Base-by-base conservation (phyloP, 1,140 invertebrate species). In the Drosophila sturtevanti region DNA sequence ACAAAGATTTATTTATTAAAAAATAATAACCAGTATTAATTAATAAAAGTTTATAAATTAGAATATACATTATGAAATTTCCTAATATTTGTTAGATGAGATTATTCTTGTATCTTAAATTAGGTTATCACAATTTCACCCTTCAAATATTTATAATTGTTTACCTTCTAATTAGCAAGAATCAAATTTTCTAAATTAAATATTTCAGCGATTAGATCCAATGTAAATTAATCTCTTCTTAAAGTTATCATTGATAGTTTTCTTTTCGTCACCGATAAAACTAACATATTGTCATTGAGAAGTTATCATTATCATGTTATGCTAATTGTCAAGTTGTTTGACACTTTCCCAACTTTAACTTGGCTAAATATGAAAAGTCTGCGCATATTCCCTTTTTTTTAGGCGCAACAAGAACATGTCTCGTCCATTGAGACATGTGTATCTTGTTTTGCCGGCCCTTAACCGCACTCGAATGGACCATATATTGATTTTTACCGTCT, bases 361-460 rank as follows among this genome's bases (percentile, higher is more conserved):
- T 14, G n/a, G 61, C 31, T 34, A 52, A 35, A 61, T 60, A 31
- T 14, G 0, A 9, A 54, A 11, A 22, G 0, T 35, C 24, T 74
- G 72, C 72, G 72, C 72, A 74, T 74, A 71, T 31, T 7, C 69
- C 35, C 22, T 27, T 31, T 21, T 21, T 0, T 1, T 41, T 34
- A 75, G 72, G 72, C 64, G 72, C 72, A 75, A 75, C 72, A 75
- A 75, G 72, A 75, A 75, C 14, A 58, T 16, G 21, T 24, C 27
- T 59, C 41, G 27, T 21, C 63, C 55, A 31, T 65, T 71, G 68
- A 48, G 41, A 21, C 41, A 44, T 44, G 16, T 44, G 37, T 22
- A 27, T 18, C 48, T 60, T 22, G 27, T 22, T 21, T 61, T 64
- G 41, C 41, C 58, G 48, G 60, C 31, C 12, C 58, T n/a, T 44